Conservation (phyloP, 1,140 invertebrate species). For the Drosophila micromelanica region DNA sequence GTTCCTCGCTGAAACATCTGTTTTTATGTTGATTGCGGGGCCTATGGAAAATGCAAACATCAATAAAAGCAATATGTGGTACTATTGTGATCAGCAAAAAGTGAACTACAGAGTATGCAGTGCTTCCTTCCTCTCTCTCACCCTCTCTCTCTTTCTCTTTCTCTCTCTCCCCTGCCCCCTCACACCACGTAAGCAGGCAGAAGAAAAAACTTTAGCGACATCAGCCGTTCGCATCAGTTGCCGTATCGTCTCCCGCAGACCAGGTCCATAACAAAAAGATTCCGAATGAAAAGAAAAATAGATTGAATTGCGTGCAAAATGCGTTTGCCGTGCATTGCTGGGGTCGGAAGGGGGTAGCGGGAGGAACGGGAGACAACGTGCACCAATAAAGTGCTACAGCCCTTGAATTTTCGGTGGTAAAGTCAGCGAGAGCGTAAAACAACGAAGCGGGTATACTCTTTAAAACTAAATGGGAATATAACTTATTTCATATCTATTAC, state of each 20-base stretch:
- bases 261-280: constrained; percentile 70
- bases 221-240: constrained; percentile 64
- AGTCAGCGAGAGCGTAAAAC: not conserved
- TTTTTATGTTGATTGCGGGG: constrained; percentile 37
- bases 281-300: constrained; percentile 71
- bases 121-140: not conserved
- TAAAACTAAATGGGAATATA: not conserved
- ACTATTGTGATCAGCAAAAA: constrained; percentile 54
- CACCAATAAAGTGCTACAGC: constrained; percentile 65
- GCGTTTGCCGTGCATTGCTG: constrained; percentile 63
- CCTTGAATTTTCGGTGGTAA: constrained; percentile 35
- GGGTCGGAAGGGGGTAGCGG: not conserved
- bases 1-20: not conserved
- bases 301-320: constrained; percentile 82
- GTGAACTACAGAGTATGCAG: not conserved
- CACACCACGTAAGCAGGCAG: not conserved
- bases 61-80: constrained; percentile 64
- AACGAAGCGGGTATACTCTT: constrained; percentile 19
- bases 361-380: constrained; percentile 13
- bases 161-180: too few species aligned
- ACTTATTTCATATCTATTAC: not conserved
- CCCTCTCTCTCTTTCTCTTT: too few species aligned
- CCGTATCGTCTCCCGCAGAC: constrained; percentile 25
- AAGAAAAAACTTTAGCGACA: constrained; percentile 52
- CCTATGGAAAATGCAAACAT: constrained; percentile 5